Evolutionary conservation across 2,888 invertebrate genomes (phyloP), one percentile per base, ranked within the genome.

Genomic region (Catotricha subobsoleta): DNA sequence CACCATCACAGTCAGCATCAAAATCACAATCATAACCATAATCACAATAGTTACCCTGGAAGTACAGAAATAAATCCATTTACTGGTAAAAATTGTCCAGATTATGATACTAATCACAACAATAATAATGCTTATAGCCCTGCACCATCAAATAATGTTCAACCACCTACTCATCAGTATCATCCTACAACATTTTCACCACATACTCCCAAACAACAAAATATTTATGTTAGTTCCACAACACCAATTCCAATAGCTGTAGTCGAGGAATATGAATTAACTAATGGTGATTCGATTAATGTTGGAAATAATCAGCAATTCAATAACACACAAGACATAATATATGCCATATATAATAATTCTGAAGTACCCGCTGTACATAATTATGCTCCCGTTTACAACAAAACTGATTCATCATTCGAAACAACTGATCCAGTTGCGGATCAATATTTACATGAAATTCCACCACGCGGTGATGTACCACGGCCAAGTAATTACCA

Each of bases 191-290:
- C 36, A 8, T 15, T 23, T 8, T 6, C 39, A 34, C 6, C 20
- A 39, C 28, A 19, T n/a, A 39, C 39, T 28, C n/a, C 34, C 20
- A 20, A 34, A n/a, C 21, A 20, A 34, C 21, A 19, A 13, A 21
- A 34, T 13, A 34, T 34, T n/a, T 34, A 34, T 8, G 21, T 34
- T 20, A 34, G 34, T 13, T 34, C 34, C 20, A 21, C 34, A n/a
- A 34, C 34, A 2, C 34, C 34, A 4, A 13, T 34, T n/a, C 7
- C 21, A n/a, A 21, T 34, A 3, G 21, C 34, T 20, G 21, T 34
- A 13, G 34, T 34, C 13, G 34, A 34, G 20, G 21, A 34, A 34
- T 20, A 20, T 34, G 34, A 21, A 2, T 6, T 20, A 19, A 10
- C 19, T 4, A 34, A 34, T 34, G n/a, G n/a, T n/a, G n/a, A n/a